These are phyloP conservation scores for Aphaenogaster floridana DNA, from an alignment of 1,140 invertebrate genomes.

Conservation along the genomic window DNA sequence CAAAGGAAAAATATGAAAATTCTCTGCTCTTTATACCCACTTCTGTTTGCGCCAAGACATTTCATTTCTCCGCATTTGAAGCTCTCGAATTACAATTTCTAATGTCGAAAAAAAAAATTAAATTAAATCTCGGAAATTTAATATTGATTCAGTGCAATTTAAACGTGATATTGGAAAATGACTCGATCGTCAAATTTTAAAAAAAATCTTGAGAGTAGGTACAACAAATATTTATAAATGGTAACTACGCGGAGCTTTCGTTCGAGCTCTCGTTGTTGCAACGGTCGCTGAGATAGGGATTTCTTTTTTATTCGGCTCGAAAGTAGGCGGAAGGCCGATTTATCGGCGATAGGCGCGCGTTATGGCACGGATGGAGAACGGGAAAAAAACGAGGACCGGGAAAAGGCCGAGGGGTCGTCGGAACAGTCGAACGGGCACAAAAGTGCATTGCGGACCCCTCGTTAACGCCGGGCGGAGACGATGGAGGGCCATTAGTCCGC, in stretches of 20 bases:
- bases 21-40: not conserved
- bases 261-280: slow-evolving; percentile 22
- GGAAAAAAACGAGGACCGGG: not conserved
- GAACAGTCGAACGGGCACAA: slow-evolving; percentile 51
- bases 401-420: slow-evolving; percentile 49
- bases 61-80: not conserved
- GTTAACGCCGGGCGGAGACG: slow-evolving; percentile 55
- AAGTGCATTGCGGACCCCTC: slow-evolving; percentile 55
- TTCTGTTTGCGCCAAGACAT: not conserved
- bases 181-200: not conserved
- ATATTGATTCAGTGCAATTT: not conserved
- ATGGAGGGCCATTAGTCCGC: slow-evolving; percentile 57
- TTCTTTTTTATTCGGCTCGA: not conserved
- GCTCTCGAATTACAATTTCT: not conserved
- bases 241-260: not conserved
- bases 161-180: not conserved
- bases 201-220: not conserved
- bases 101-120: not conserved
- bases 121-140: not conserved
- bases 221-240: slow-evolving; percentile 28
- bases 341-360: slow-evolving; percentile 6
- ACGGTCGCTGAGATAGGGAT: not conserved
- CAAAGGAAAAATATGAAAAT: not conserved
- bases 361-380: slow-evolving; percentile 13
- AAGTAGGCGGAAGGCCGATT: slow-evolving; percentile 6